Evolutionary conservation across 1,140 invertebrate species (phyloP).

Genomic region (Saccostrea glomerata): DNA sequence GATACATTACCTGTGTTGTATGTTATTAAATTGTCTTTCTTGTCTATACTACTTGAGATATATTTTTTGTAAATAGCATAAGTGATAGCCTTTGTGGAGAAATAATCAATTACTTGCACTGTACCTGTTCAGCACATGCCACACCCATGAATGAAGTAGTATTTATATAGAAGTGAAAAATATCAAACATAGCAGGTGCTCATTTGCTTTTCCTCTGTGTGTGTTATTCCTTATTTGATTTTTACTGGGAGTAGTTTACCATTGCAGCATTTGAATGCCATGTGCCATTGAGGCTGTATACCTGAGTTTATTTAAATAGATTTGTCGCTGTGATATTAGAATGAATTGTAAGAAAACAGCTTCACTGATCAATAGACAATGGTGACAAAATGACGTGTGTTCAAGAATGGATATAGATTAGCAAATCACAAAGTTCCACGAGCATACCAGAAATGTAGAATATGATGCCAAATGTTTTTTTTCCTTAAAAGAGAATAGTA

Average conservation of each 20-base stretch:
- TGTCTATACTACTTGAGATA: no score
- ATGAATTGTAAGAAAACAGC: conserved; percentile 27
- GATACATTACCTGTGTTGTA: no score
- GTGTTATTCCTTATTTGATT: not conserved
- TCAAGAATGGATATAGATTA: not conserved
- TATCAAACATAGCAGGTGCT: not conserved
- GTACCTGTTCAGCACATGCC: not conserved
- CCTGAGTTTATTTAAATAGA: not conserved
- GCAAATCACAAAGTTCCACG: not conserved
- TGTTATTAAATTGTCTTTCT: no score
- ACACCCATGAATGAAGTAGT: not conserved
- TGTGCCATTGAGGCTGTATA: not conserved
- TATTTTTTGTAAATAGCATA: not conserved
- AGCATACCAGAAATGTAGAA: not conserved
- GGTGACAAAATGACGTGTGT: not conserved
- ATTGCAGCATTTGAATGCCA: not conserved
- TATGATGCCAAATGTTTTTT: not conserved
- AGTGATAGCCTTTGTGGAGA: not conserved
- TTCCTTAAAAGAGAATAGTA: not conserved
- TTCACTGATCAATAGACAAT: not conserved
- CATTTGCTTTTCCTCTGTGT: not conserved
- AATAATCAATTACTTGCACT: conserved; percentile 3
- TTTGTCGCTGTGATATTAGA: conserved; percentile 20
- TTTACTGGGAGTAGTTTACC: not conserved
- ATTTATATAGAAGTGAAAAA: not conserved